These are phyloP conservation scores for Synanthedon vespiformis DNA, from an alignment of 2,888 invertebrate species.

Conservation along the genomic window DNA sequence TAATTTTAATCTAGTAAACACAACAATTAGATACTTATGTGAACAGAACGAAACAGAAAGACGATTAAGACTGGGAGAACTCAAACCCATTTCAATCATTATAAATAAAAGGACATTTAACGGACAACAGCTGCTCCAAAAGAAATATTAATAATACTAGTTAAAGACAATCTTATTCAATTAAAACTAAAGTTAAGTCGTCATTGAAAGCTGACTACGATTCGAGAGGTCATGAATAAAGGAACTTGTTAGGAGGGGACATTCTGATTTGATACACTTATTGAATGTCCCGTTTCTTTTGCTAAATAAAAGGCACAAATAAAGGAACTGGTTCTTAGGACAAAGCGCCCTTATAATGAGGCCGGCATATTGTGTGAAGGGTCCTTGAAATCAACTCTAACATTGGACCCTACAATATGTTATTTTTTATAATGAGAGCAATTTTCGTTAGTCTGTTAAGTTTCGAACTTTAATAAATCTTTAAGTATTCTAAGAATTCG, in stretches of 20 bases:
- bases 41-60: too few species aligned
- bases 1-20: too few species aligned
- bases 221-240: conserved; percentile 56
- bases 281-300: conserved; percentile 52
- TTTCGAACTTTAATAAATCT: not conserved
- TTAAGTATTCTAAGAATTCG: too few species aligned
- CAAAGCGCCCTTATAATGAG: conserved; percentile 68
- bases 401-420: conserved; percentile 50
- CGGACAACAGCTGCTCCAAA: not conserved
- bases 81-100: not conserved
- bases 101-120: not conserved
- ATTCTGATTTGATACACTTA: conserved; percentile 66
- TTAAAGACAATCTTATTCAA: conserved; percentile 40
- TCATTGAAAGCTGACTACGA: conserved; percentile 25
- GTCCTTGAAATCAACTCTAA: conserved; percentile 50
- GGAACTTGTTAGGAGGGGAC: conserved; percentile 43
- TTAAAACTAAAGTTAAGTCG: conserved; percentile 53
- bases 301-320: conserved; percentile 41
- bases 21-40: too few species aligned
- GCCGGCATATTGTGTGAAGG: conserved; percentile 63
- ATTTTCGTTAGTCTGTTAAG: conserved; percentile 11
- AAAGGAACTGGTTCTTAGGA: conserved; percentile 67
- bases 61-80: too few species aligned
- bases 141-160: not conserved
- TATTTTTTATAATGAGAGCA: conserved; percentile 43